phyloP scores from a whole-genome alignment of 2,888 invertebrate genomes.

The Acheta domesticus region DNA sequence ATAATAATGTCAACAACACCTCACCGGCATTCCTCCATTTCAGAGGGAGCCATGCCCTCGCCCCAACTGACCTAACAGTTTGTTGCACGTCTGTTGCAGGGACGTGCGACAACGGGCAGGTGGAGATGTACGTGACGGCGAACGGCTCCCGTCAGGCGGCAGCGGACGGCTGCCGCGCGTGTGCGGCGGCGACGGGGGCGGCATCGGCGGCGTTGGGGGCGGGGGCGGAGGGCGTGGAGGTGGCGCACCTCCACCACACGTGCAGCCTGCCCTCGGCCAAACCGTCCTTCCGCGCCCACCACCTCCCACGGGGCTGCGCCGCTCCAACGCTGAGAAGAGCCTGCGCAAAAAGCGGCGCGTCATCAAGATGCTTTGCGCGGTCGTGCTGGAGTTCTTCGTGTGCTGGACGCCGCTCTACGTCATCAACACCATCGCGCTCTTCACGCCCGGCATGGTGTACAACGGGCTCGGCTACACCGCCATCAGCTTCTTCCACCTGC shows the following conservation, averaged over 20 bases:
- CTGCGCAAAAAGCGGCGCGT: neutral
- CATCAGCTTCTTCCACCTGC: neutral
- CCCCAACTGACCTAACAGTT: too few species aligned
- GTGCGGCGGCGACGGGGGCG: too few species aligned
- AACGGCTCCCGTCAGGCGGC: too few species aligned
- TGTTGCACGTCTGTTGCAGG: too few species aligned
- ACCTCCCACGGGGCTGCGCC: neutral
- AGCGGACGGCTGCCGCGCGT: too few species aligned
- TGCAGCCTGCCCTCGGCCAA: neutral
- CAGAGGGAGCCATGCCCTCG: too few species aligned
- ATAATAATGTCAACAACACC: too few species aligned
- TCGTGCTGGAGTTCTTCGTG: neutral
- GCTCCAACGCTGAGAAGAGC: slow-evolving; percentile 10
- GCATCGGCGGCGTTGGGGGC: too few species aligned
- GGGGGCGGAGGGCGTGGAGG: too few species aligned
- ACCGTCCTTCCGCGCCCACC: neutral
- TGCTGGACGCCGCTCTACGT: slow-evolving; percentile 3
- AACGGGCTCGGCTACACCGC: neutral
- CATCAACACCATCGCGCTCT: neutral
- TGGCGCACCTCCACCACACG: neutral
- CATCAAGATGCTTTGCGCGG: neutral
- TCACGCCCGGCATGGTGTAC: neutral
- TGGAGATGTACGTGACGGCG: too few species aligned
- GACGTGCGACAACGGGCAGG: too few species aligned
- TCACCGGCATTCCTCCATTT: too few species aligned